Base-by-base conservation (phyloP, 2,113 vertebrate species). In the Psittacula cyanocephala region DNA sequence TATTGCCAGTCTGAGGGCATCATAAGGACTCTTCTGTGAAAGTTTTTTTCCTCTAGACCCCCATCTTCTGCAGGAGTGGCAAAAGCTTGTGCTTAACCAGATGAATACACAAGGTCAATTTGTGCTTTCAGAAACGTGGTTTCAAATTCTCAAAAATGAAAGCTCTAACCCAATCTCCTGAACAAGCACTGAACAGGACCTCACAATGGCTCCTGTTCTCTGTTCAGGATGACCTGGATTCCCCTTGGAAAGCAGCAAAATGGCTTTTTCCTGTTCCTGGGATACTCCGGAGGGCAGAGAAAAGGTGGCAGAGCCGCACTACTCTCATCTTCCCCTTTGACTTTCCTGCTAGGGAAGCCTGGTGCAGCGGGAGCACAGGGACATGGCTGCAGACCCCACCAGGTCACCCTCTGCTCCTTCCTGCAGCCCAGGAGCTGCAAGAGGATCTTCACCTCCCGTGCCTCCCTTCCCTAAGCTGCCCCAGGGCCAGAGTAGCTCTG, bases 291-390 rank as follows among this genome's bases (percentile, higher is more conserved):
- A 85, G 33, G 14, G 39, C 29, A 69, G 44, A 65, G 64, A 11
- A 0, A 4, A 23, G 24, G 16, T 0, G 4, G 50, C 43, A 89
- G 47, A 74, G 11, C 11, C 18, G 1, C 41, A 35, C 13, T 46
- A 5, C 24, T 46, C 39, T n/a, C 14, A 0, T 57, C 55, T 64
- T 91, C 17, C 22, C 19, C n/a, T 84, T 63, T 4, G 7, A 9
- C 37, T 50, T 77, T 55, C 22, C 33, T 3, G 0, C 17, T 50
- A 31, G 33, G 23, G 47, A 53, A 75, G 31, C 29, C 25, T 10
- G 9, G 2, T 0, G 5, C 2, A 4, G 35, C 1, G 1, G 6
- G 55, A 83, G 25, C 0, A 1, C 60, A 65, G 47, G 8, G 22
- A 29, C 43, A 3, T 0, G 16, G 37, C 55, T 43, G 37, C n/a